A percentile compares a stretch with the other conserved stretches of the same genome.
Conservation (phyloP, 2,888 invertebrate species). For the Epinotia bilunana region DNA sequence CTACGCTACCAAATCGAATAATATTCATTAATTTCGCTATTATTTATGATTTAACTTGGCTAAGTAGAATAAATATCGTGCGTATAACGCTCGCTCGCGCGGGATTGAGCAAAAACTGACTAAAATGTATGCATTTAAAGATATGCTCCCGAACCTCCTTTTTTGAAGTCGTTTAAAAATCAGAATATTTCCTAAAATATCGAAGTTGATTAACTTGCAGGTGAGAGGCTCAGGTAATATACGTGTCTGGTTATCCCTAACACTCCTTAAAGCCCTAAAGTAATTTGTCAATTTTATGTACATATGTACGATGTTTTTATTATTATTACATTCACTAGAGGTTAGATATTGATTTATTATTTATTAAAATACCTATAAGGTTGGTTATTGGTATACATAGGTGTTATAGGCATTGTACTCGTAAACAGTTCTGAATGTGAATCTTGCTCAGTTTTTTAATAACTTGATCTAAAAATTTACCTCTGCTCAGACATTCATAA, state of each 20-base stretch:
- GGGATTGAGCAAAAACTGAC: too few species aligned
- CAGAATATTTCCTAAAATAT: too few species aligned
- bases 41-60: too few species aligned
- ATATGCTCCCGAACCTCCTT: too few species aligned
- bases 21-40: too few species aligned
- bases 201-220: not conserved
- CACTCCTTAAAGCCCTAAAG: not conserved
- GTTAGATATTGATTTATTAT: not conserved
- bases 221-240: not conserved
- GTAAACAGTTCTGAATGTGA: not conserved
- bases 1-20: too few species aligned
- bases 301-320: not conserved
- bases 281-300: not conserved
- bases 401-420: not conserved
- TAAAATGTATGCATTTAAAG: too few species aligned
- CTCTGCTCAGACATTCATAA: slow-evolving; percentile 43
- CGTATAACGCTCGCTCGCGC: too few species aligned
- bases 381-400: not conserved
- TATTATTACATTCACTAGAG: not conserved
- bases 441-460: slow-evolving; percentile 9
- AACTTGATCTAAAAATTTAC: slow-evolving; percentile 30
- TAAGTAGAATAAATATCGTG: too few species aligned
- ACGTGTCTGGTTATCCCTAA: not conserved
- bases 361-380: not conserved
- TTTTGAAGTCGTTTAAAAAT: too few species aligned